Base-by-base conservation (phyloP, 2,888 invertebrate genomes). In the Drosophila fulvimacula region DNA sequence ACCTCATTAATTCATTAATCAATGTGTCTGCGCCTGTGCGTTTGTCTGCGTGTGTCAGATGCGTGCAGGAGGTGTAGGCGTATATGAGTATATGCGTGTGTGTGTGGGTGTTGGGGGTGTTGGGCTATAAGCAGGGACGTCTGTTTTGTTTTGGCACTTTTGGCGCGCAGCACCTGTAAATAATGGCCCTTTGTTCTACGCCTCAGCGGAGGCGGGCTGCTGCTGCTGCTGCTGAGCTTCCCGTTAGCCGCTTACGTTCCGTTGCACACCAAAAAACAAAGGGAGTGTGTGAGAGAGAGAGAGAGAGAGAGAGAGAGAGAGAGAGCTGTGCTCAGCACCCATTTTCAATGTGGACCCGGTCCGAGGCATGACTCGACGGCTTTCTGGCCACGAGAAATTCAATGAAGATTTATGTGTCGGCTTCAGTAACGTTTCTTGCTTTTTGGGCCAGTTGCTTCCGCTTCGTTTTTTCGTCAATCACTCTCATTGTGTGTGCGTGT, bases 101-200 rank as follows among this genome's bases (percentile, higher is more conserved):
- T 44, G 48, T 55, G 58, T 30, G 52, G 15, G 38, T 27, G 59
- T 19, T 38, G 27, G 34, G 63, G 30, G 63, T 53, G 72, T 38
- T 11, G 39, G 19, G 39, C 73, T 61, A 73, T 70, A 74, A 61
- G 87, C 68, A 69, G 72, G 77, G 77, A 79, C 77, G 83, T 83
- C 81, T 86, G 85, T 83, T 88, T 88, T 85, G 85, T 88, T 85
- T 85, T 88, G 88, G 81, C 89, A 85, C 88, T 85, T 88, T 85
- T 86, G 76, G 83, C 55, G 86, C 75, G 88, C 85, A 88, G 89
- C 85, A 85, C 85, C 88, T 85, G 85, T 83, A 85, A 83, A 88
- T 85, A 85, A 85, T 85, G 89, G 89, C 76, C 79, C 88, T 85
- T 85, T 85, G 85, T 85, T 85, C 84, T 88, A 81, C 79, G 84